These are phyloP conservation scores for Tenualosa ilisha DNA, from an alignment of 2,797 vertebrate genomes.

Conservation along the genomic window DNA sequence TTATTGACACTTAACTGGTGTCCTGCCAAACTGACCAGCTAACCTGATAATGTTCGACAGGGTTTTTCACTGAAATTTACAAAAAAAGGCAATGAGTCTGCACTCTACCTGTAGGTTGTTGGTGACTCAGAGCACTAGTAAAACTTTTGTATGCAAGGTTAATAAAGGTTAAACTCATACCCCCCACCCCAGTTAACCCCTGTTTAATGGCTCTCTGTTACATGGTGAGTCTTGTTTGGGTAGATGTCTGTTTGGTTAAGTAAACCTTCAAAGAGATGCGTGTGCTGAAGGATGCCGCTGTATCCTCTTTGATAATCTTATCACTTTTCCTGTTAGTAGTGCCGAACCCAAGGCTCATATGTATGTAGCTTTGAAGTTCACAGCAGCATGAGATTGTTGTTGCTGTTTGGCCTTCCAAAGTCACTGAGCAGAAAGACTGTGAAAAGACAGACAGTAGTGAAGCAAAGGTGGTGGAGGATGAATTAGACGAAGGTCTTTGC, in stretches of 20 bases:
- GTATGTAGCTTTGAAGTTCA: constrained; percentile 6
- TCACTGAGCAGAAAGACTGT: constrained; percentile 2
- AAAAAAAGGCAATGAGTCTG: too few relatives aligned
- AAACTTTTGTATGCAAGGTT: background rate
- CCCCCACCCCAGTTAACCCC: too few relatives aligned
- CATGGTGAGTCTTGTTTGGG: background rate
- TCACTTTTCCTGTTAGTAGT: constrained; percentile 33
- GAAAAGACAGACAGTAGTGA: background rate
- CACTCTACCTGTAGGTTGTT: background rate
- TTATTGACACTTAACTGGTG: too few relatives aligned
- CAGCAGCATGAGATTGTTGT: constrained; percentile 12
- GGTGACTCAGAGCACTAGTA: background rate
- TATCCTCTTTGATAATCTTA: constrained; percentile 39
- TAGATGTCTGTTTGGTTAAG: constrained; percentile 34
- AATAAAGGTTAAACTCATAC: background rate
- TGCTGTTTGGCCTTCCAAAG: constrained; percentile 28
- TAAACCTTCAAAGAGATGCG: constrained; percentile 33
- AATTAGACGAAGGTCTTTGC: background rate
- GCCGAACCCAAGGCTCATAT: constrained; percentile 27
- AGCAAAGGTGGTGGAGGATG: background rate
- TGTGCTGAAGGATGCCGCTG: constrained; percentile 25
- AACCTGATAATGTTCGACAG: too few relatives aligned
- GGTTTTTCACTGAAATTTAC: too few relatives aligned
- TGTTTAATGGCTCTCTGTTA: background rate
- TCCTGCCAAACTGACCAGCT: too few relatives aligned